These are phyloP conservation scores for Nibea albiflora DNA, from an alignment of 2,113 vertebrate species.

Conservation along the genomic window DNA sequence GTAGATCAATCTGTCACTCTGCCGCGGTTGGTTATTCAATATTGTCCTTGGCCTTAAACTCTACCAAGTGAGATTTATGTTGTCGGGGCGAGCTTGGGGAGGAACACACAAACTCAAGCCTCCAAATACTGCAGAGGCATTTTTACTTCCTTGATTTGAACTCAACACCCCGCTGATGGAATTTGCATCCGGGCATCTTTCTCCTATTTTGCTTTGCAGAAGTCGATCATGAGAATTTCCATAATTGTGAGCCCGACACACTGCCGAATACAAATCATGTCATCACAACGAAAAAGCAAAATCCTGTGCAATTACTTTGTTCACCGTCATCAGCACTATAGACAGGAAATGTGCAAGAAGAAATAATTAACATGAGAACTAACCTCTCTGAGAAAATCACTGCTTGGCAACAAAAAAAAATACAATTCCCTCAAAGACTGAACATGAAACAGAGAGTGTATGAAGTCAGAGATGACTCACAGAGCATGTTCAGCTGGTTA, in stretches of 20 bases:
- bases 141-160: conserved; percentile 51
- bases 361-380: conserved; percentile 50
- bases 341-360: conserved; percentile 40
- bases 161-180: conserved; percentile 37
- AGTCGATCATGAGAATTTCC: conserved; percentile 19
- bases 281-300: conserved; percentile 11
- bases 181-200: conserved; percentile 35
- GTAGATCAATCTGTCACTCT: conserved; percentile 78
- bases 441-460: conserved; percentile 43
- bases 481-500: neutral
- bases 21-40: conserved; percentile 67
- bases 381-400: conserved; percentile 23
- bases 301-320: conserved; percentile 34
- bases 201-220: conserved; percentile 13
- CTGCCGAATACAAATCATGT: conserved; percentile 34
- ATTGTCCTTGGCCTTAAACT: conserved; percentile 79
- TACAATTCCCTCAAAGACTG: conserved; percentile 32
- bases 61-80: conserved; percentile 71
- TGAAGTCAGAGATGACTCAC: conserved; percentile 29
- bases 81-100: conserved; percentile 30
- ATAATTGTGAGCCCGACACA: conserved; percentile 6
- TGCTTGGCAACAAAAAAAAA: conserved; percentile 34
- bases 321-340: conserved; percentile 29
- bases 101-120: conserved; percentile 49
- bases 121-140: conserved; percentile 33